phyloP scores from a whole-genome alignment of 2,113 vertebrate species.

The chimpanzee (Pan troglodytes) region DNA sequence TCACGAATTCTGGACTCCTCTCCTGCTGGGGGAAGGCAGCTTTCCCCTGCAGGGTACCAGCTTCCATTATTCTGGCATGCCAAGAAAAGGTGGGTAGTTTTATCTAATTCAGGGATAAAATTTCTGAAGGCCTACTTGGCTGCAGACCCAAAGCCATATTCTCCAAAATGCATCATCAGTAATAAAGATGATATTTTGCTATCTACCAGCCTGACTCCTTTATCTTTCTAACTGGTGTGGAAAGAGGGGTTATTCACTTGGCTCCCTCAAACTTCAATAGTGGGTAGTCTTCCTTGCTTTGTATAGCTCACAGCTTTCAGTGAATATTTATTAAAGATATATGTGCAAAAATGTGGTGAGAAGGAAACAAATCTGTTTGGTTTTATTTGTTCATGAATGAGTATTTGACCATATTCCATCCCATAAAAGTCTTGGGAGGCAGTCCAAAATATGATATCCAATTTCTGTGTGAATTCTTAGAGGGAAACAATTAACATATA shows the following conservation, averaged over 20 bases:
- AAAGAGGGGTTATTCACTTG: neutral
- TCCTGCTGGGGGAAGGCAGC: neutral
- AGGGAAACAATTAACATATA: neutral
- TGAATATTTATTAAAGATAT: neutral
- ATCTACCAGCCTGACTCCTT: neutral
- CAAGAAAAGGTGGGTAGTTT: neutral
- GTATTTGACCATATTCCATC: neutral
- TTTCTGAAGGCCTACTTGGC: neutral
- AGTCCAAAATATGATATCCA: neutral
- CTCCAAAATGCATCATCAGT: slow-evolving; percentile 8
- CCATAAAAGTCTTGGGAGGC: neutral
- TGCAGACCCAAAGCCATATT: slow-evolving; percentile 7
- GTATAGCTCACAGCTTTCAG: neutral
- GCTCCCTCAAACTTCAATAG: neutral
- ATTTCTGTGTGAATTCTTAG: slow-evolving; percentile 19
- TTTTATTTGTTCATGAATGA: neutral
- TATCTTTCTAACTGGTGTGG: neutral
- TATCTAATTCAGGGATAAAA: neutral
- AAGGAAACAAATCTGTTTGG: neutral
- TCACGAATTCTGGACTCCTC: neutral
- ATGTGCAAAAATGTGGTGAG: neutral
- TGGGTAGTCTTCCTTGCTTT: neutral
- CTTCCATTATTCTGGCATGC: neutral
- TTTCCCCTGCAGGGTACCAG: neutral
- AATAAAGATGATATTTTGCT: neutral